phyloP scores from a whole-genome alignment of 2,113 vertebrate genomes.

The Saguinus midas region DNA sequence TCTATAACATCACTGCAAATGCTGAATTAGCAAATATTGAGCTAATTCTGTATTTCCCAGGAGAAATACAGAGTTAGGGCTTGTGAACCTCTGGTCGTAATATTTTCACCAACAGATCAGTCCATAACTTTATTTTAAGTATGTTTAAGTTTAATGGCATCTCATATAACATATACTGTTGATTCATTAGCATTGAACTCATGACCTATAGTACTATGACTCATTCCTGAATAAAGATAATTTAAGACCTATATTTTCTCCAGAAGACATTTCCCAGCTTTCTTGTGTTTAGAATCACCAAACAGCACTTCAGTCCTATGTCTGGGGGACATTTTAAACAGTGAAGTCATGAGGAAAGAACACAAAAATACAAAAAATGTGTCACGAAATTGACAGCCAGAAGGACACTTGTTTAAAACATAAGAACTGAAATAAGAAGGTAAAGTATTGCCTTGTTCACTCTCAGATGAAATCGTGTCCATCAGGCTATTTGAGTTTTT shows the following conservation, averaged over 20 bases:
- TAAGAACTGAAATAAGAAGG: neutral
- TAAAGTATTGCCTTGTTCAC: neutral
- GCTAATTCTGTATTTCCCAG: neutral
- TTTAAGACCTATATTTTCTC: neutral
- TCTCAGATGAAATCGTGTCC: neutral
- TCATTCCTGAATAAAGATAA: neutral
- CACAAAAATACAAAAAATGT: neutral
- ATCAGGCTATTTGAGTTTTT: neutral
- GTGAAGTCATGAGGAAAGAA: neutral
- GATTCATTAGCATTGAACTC: neutral
- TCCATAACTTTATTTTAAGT: neutral
- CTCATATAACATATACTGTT: neutral
- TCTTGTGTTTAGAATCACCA: neutral
- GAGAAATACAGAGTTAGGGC: neutral
- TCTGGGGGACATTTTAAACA: neutral
- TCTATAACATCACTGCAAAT: neutral
- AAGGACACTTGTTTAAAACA: neutral
- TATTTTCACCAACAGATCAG: neutral
- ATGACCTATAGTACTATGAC: neutral
- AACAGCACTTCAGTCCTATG: neutral
- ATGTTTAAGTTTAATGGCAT: neutral
- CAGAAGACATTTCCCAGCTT: neutral
- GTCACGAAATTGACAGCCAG: neutral
- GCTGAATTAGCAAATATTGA: neutral
- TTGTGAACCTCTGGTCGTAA: neutral